Conservation (phyloP, 2,888 invertebrate species). For the Pasiphila rectangulata region DNA sequence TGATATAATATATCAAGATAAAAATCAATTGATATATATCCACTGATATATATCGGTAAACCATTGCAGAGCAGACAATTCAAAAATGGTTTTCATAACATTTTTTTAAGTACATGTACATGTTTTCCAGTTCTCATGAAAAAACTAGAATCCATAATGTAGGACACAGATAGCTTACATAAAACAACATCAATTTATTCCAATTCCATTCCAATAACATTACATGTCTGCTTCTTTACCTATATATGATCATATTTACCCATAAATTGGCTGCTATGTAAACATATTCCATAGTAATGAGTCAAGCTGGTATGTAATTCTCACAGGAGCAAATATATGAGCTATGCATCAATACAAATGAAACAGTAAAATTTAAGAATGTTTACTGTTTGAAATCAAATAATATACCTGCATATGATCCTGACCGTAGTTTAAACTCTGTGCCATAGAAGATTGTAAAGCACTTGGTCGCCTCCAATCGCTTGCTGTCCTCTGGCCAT, state of each 20-base stretch:
- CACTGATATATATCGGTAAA: not conserved
- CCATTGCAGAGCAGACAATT: not conserved
- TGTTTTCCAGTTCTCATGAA: not conserved
- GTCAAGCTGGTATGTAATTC: slow-evolving; percentile 8
- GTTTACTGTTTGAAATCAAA: slow-evolving; percentile 36
- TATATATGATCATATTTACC: slow-evolving; percentile 5
- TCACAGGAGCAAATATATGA: not conserved
- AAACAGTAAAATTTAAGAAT: slow-evolving; percentile 39
- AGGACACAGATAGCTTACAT: not conserved
- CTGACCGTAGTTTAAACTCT: slow-evolving; percentile 92
- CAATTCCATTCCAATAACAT: slow-evolving; percentile 28
- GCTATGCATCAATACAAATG: not conserved
- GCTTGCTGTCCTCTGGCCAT: slow-evolving; percentile 94
- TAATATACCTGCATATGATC: slow-evolving; percentile 90
- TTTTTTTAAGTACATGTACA: not conserved
- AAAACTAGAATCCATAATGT: slow-evolving; percentile 9
- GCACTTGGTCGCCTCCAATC: slow-evolving; percentile 88
- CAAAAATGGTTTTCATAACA: slow-evolving; percentile 1
- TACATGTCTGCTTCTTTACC: not conserved
- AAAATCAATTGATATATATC: too few relatives aligned
- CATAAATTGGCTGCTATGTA: slow-evolving; percentile 13
- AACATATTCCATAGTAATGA: slow-evolving; percentile 21
- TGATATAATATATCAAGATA: too few relatives aligned
- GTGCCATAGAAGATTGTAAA: slow-evolving; percentile 94
- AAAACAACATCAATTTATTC: slow-evolving; percentile 7